phyloP scores from a whole-genome alignment of 1,140 invertebrate species.

The Caerostris extrusa region DNA sequence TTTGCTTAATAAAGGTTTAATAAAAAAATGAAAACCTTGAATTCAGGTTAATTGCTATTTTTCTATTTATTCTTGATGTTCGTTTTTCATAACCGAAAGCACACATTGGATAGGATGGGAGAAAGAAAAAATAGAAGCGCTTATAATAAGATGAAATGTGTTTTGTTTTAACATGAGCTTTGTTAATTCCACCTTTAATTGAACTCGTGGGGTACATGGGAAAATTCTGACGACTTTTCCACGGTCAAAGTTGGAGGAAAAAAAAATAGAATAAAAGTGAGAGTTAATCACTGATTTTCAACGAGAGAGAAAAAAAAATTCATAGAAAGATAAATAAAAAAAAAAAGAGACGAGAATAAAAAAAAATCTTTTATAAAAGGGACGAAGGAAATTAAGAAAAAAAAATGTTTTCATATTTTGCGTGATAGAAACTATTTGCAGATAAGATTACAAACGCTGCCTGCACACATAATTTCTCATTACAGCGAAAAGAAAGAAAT shows the following conservation, averaged over 20 bases:
- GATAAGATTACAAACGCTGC: not conserved
- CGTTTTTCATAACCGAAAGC: not conserved
- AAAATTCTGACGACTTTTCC: conserved; percentile 19
- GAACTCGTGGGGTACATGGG: not conserved
- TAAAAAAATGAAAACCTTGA: not conserved
- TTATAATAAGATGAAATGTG: not conserved
- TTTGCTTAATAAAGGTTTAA: not conserved
- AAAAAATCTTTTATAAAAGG: not conserved
- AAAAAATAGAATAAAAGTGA: not conserved
- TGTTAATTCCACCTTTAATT: conserved; percentile 43
- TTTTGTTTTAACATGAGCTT: not conserved
- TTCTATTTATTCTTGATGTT: not conserved
- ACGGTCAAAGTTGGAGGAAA: not conserved
- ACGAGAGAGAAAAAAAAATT: not conserved
- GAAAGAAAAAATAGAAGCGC: not conserved
- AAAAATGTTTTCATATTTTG: not conserved
- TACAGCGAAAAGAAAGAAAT: not conserved
- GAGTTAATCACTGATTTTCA: conserved; percentile 16
- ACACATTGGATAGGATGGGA: not conserved
- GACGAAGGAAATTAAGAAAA: not conserved
- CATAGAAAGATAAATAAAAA: not conserved
- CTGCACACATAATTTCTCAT: not conserved
- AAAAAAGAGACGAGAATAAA: not conserved
- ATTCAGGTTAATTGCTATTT: conserved; percentile 28
- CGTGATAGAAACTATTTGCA: not conserved